Base-by-base conservation (phyloP, 2,888 invertebrate species). In the Lepidocyrtinus sp. region DNA sequence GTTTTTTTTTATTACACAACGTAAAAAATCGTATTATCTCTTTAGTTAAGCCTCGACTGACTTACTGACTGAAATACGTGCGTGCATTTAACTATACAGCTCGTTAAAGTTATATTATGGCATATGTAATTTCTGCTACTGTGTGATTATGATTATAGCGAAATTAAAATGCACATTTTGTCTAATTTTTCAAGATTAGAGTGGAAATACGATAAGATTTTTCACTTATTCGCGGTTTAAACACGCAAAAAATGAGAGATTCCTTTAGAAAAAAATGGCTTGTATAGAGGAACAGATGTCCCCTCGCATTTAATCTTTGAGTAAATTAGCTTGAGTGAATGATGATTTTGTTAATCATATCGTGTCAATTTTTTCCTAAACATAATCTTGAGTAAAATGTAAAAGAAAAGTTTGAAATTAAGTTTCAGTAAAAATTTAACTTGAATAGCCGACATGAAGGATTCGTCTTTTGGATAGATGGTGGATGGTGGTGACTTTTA, bases 361-460 rank as follows among this genome's bases (percentile, higher is more conserved):
- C 50, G 50, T 50, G 50, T 50, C 50, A 50, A 2, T 50, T 50
- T n/a, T n/a, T 50, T 50, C 50, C 50, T n/a, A n/a, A n/a, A n/a
- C n/a, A n/a, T n/a, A n/a, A n/a, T n/a, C n/a, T n/a, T n/a, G n/a
- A n/a, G n/a, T n/a, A n/a, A n/a, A n/a, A n/a, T n/a, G n/a, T n/a
- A n/a, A n/a, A n/a, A n/a, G n/a, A n/a, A n/a, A n/a, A n/a, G n/a
- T n/a, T n/a, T n/a, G n/a, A n/a, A n/a, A n/a, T n/a, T n/a, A n/a
- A n/a, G n/a, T n/a, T n/a, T n/a, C n/a, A n/a, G n/a, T n/a, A n/a
- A n/a, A n/a, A n/a, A n/a, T n/a, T n/a, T n/a, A n/a, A n/a, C n/a
- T n/a, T n/a, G n/a, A n/a, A n/a, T n/a, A n/a, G n/a, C n/a, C n/a
- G n/a, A n/a, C n/a, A n/a, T n/a, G n/a, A n/a, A n/a, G n/a, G n/a